Evolutionary conservation across 2,113 vertebrate species (phyloP).

Genomic region (Sapayoa aenigma): DNA sequence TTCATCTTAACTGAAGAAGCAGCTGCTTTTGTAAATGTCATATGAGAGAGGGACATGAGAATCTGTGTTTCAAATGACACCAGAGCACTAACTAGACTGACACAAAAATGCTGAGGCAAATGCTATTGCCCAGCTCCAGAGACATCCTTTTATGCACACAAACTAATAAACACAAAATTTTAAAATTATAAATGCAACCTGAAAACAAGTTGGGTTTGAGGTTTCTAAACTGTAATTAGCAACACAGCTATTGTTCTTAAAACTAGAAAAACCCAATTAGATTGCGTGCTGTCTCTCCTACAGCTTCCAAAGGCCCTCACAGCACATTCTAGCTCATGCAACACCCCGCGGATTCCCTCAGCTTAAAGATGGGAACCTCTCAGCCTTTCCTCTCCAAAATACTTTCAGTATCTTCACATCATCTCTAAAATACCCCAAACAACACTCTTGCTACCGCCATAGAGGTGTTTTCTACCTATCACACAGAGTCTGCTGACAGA

Average conservation of each 20-base stretch:
- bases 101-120: not conserved
- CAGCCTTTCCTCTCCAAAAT: not conserved
- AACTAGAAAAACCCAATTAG: not conserved
- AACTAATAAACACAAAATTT: not conserved
- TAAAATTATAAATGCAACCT: not conserved
- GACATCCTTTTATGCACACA: not conserved
- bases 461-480: not conserved
- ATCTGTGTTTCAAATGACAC: not conserved
- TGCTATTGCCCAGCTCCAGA: not conserved
- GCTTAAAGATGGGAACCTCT: not conserved
- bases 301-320: not conserved
- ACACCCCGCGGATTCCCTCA: not conserved
- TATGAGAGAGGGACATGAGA: not conserved
- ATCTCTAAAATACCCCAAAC: not conserved
- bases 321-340: not conserved
- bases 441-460: accelerated
- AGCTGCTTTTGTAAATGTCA: not conserved
- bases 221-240: not conserved
- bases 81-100: not conserved
- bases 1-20: not conserved
- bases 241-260: not conserved
- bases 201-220: not conserved
- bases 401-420: not conserved
- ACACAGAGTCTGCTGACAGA: not conserved
- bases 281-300: not conserved